Evolutionary conservation across 1,140 invertebrate species (phyloP).

Genomic region (Panagrolaimus sp.): DNA sequence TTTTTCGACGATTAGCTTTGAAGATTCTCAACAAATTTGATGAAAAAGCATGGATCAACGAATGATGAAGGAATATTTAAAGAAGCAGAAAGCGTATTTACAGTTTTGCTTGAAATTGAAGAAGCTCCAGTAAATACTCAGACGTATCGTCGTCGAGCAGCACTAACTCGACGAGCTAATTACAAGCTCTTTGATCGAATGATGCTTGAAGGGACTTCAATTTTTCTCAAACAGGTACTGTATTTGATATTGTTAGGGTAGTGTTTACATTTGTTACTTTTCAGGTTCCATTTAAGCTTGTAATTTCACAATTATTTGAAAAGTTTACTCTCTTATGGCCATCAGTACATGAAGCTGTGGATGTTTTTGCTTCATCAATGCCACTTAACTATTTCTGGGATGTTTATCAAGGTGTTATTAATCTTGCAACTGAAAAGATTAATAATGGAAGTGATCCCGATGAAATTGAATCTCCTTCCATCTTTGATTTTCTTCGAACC

Average conservation of each 20-base stretch:
- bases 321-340: constrained; percentile 36
- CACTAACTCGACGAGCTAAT: constrained; percentile 16
- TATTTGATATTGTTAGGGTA: constrained; percentile 6
- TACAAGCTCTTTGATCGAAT: background rate
- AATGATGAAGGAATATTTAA: background rate
- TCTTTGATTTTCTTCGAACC: background rate
- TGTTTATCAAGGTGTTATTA: constrained; percentile 22
- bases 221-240: constrained; percentile 7
- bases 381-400: constrained; percentile 22
- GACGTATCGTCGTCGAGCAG: constrained; percentile 20
- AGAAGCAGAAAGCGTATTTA: background rate
- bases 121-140: constrained; percentile 17
- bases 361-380: constrained; percentile 25
- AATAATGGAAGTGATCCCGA: no score
- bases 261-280: no score
- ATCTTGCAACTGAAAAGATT: no score
- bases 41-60: background rate
- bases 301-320: constrained; percentile 44
- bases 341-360: constrained; percentile 25
- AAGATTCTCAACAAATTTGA: background rate
- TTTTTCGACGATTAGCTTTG: constrained; percentile 1
- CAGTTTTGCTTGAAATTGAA: constrained; percentile 16
- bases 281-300: no score
- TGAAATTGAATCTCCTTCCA: no score
- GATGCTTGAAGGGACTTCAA: background rate